Base-by-base conservation (phyloP, 1,140 invertebrate species). In the Drosophila mayri region DNA sequence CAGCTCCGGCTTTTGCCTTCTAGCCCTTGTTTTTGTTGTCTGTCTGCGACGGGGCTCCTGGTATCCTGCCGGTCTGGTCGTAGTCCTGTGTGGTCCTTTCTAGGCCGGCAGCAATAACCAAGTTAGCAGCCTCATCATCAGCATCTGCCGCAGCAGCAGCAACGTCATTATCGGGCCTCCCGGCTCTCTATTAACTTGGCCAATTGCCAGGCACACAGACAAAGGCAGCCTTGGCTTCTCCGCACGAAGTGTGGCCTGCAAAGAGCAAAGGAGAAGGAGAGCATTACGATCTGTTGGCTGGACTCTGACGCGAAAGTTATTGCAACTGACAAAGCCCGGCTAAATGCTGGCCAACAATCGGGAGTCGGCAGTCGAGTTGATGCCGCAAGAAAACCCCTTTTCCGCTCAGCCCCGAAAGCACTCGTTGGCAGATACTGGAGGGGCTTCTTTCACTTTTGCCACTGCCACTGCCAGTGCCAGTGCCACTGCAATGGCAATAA, bases 261-360 rank as follows among this genome's bases (percentile, higher is more conserved):
- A 81, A 76, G 40, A 77, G 46, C 41, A 10, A 18, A 30, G 9
- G 62, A 49, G 54, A 67, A 43, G 75, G 22, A 47, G 35, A 63
- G 61, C 60, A 77, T 86, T 81, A 83, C 76, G 73, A 73, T 83
- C 72, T 87, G 76, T 74, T 88, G 65, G 84, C 40, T 84, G 72
- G 76, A 88, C 84, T 80, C 84, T 80, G 84, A 88, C 85, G 81
- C 65, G 72, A 87, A 87, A 87, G 81, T 88, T 88, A 87, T 87
- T 83, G 84, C 80, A 70, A 77, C 68, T 77, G 80, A 90, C 84
- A 88, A 81, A 87, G 62, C 73, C 71, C 54, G 61, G 55, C 66
- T 71, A 59, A 78, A 75, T 47, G 47, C 20, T 41, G 30, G 57
- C 25, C 40, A 46, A 16, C 18, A 11, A n/a, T 44, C 12, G 11